A percentile compares a stretch with the other conserved stretches of the same genome.
Conservation (phyloP, 2,113 vertebrate genomes). For the Rhinogobius similis region DNA sequence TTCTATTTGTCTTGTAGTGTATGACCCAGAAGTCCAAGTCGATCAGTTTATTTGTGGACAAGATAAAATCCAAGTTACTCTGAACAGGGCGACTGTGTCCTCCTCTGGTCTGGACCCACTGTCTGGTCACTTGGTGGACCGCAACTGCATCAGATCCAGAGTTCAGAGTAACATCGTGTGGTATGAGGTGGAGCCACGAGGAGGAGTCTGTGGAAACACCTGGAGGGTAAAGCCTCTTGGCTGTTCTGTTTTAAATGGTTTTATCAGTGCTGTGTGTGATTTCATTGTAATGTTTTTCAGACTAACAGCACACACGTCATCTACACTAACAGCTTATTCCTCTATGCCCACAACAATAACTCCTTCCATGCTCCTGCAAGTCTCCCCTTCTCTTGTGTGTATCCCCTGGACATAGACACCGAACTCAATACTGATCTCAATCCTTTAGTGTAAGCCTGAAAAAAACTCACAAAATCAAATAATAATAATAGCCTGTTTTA, state of each 20-base stretch:
- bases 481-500: no score
- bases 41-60: conserved; percentile 49
- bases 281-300: conserved; percentile 43
- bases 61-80: conserved; percentile 43
- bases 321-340: conserved; percentile 66
- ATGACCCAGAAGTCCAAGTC: not conserved
- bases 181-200: conserved; percentile 48
- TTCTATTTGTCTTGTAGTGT: conserved; percentile 1
- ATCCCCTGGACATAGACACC: conserved; percentile 50
- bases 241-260: not conserved
- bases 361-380: conserved; percentile 35
- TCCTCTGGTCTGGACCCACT: conserved; percentile 40
- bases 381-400: conserved; percentile 64
- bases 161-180: conserved; percentile 32
- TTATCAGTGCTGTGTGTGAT: not conserved
- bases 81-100: conserved; percentile 6
- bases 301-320: conserved; percentile 63
- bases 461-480: not conserved
- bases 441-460: conserved; percentile 45
- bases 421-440: conserved; percentile 40
- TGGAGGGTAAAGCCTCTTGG: conserved; percentile 49
- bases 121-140: conserved; percentile 56
- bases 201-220: conserved; percentile 60
- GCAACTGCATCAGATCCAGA: conserved; percentile 36
- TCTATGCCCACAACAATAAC: conserved; percentile 34